phyloP scores from a whole-genome alignment of 64 coral and sea anemone species.

The Anthopleura sola region DNA sequence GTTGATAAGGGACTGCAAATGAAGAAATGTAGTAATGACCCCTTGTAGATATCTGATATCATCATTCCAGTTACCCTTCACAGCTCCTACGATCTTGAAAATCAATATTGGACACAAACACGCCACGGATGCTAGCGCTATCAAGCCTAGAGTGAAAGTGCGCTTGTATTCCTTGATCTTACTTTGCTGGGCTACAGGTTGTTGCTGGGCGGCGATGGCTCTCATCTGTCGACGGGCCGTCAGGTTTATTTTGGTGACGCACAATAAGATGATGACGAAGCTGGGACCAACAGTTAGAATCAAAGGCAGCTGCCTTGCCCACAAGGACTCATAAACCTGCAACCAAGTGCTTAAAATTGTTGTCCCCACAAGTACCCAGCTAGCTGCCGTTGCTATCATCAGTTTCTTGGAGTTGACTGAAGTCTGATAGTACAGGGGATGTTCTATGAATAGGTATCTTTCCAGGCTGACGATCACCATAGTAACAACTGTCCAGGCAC shows the following conservation, averaged over 20 bases:
- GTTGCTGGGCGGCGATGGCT: too few species aligned
- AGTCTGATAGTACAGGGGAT: background rate
- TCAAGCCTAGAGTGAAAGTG: too few species aligned
- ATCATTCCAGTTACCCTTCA: too few species aligned
- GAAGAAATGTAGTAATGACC: too few species aligned
- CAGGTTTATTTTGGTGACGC: background rate
- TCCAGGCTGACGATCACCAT: background rate
- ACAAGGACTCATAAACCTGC: background rate
- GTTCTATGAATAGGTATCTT: background rate
- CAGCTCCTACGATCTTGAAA: too few species aligned
- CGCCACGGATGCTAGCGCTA: too few species aligned
- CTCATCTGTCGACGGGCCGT: background rate
- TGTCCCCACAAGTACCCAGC: background rate
- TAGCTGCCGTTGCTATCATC: background rate
- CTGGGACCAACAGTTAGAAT: background rate
- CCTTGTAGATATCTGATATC: too few species aligned
- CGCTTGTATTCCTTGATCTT: too few species aligned
- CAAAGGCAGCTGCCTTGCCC: background rate
- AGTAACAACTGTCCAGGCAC: background rate
- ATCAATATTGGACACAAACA: too few species aligned
- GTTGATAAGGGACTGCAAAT: too few species aligned
- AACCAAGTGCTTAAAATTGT: background rate
- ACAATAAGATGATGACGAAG: background rate
- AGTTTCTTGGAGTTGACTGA: background rate
- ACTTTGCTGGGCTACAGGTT: too few species aligned